Percentiles rank a stretch among this genome's conserved stretches.
Conservation (phyloP, 2,888 invertebrate species). For the Gastracanthus pulcherrimus region DNA sequence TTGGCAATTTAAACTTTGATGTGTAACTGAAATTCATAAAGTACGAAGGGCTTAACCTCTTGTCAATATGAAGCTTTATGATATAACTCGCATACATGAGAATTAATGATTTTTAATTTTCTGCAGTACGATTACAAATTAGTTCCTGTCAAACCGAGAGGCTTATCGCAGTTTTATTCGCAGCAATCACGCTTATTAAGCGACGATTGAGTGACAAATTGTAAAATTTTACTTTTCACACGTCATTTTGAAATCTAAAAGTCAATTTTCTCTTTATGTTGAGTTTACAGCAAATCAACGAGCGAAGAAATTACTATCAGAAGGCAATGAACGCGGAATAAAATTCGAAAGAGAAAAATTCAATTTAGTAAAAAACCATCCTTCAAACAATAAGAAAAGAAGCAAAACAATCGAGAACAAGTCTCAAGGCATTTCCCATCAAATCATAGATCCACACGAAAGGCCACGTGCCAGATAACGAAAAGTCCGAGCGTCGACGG, state of each 20-base stretch:
- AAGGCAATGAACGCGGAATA: background rate
- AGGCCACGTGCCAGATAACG: background rate
- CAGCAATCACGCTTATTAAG: background rate
- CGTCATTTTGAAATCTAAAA: no score
- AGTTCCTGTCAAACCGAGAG: background rate
- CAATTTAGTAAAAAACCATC: background rate
- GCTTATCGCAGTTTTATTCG: background rate
- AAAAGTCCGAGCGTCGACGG: background rate
- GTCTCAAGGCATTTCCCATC: background rate
- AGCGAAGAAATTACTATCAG: background rate
- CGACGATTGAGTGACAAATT: background rate
- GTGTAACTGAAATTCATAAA: slow-evolving; percentile 6
- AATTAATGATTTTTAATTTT: slow-evolving; percentile 31
- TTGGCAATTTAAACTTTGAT: slow-evolving; percentile 37
- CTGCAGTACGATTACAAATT: slow-evolving; percentile 18
- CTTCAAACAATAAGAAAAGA: background rate
- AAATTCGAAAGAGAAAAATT: no score
- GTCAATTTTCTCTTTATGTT: no score
- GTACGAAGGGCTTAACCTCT: slow-evolving; percentile 15
- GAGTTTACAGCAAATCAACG: no score
- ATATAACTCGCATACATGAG: background rate
- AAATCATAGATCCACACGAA: background rate
- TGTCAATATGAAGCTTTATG: slow-evolving; percentile 2
- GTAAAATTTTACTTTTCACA: no score
- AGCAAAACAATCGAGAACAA: background rate